Conservation (phyloP, 2,797 vertebrate species). For the Artibeus lituratus region DNA sequence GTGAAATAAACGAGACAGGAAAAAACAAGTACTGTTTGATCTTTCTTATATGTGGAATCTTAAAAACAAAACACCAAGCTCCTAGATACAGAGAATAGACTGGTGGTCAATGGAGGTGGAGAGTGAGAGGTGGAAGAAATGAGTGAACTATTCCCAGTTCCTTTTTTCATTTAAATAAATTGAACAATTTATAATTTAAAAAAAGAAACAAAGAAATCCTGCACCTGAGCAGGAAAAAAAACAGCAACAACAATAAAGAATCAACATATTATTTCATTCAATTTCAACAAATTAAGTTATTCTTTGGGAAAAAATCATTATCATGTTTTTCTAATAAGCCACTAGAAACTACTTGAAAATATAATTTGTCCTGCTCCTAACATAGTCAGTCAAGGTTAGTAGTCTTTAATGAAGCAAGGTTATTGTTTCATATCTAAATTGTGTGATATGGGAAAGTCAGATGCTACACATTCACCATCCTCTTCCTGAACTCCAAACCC, state of each 20-base stretch:
- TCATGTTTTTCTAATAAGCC: slow-evolving; percentile 8
- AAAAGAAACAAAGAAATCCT: background rate
- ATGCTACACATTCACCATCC: background rate
- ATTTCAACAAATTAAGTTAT: slow-evolving; percentile 15
- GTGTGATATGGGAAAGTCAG: background rate
- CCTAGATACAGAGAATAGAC: background rate
- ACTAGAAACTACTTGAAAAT: background rate
- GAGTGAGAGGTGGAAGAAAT: background rate
- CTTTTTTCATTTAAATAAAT: background rate
- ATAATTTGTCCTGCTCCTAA: background rate
- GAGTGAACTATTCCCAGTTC: background rate
- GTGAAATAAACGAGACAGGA: background rate
- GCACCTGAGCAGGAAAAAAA: background rate
- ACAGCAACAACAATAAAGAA: background rate
- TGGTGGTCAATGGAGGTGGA: background rate
- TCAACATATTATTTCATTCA: background rate
- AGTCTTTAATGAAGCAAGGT: background rate
- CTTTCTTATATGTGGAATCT: background rate
- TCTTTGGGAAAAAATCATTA: background rate
- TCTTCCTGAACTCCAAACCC: background rate
- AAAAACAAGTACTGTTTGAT: background rate
- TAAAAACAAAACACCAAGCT: background rate
- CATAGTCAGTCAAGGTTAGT: background rate
- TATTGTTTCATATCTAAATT: background rate
- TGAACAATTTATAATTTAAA: background rate